Base-by-base conservation (phyloP, 2,113 vertebrate species). In the Edolisoma coerulescens region DNA sequence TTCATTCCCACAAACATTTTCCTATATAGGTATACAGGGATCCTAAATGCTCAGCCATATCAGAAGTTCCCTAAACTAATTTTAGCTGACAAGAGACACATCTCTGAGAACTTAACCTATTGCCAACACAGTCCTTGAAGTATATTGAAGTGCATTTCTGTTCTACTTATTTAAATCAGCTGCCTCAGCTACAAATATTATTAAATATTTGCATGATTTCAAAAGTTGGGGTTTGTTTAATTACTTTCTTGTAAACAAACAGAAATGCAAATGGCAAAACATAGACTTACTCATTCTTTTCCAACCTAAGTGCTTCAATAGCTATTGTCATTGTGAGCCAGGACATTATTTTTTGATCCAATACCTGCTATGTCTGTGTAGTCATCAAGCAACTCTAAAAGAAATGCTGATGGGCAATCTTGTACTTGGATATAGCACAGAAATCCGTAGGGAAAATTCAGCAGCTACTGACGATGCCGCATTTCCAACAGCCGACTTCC, bases 161-260 rank as follows among this genome's bases (percentile, higher is more conserved):
- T 69, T 47, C 45, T 24, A 16, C 32, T 90, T 70, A 89, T 24
- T 93, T 82, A 68, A 83, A 93, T 74, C 60, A 75, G 33, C 39
- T 87, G 63, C 41, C 56, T 89, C 35, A 56, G 50, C n/a, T 84
- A 69, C 17, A 78, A 52, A 30, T 92, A 57, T 60, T 84, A 83
- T 70, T 87, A 67, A 78, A 45, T 76, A 95, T 77, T 76, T 93
- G 75, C 89, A 89, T 82, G 26, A 84, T 87, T 96, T 89, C 65
- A 84, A 57, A 49, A 84, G 56, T 15, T 70, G 32, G 47, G 39
- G 15, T 4, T 4, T 15, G n/a, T 78, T 60, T 10, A 1, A 85
- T 60, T 64, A 50, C 57, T 84, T 93, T 92, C 27, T 56, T 69
- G 16, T 69, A 89, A 84, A 60, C 61, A 90, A 75, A 45, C 39